Base-by-base conservation (phyloP, 2,797 vertebrate genomes). In the Acanthopagrus latus region DNA sequence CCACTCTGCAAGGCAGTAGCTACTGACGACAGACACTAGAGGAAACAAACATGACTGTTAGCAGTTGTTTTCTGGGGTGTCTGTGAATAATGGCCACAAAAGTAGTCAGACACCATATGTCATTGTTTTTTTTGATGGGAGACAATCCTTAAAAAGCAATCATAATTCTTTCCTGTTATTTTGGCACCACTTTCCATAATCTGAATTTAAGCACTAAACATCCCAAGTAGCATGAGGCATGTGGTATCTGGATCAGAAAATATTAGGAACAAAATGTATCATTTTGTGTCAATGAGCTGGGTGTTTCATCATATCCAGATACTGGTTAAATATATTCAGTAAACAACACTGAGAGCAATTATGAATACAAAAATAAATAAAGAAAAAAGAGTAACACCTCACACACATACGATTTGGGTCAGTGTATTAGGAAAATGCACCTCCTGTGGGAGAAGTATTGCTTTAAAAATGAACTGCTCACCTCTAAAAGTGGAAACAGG, bases 1-100 rank as follows among this genome's bases (percentile, higher is more conserved):
- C 97, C 98, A 1, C 97, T 98, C 92, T 99, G 98, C 71, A 99
- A 93, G 51, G 98, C 97, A 0, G 98, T 98, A 65, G 98, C 98
- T 79, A 98, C 97, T 0, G 98, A 98, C 0, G 98, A 98, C 70
- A 99, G 90, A 91, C 97, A 98, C 97, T 97, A 70, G 2, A 64
- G 48, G 29, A 79, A 21, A 82, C 7, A 60, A 12, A 63, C 2
- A 46, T 1, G 7, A 12, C 14, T n/a, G 20, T 0, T 41, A 27
- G 1, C 25, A 57, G 25, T 4, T 51, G 20, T 16, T 46, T 11
- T 18, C 16, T 9, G 48, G 48, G 20, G 7, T 8, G 43, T 25
- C 4, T 52, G 7, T 52, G 7, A 41, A 52, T 38, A 64, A 64
- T 57, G 51, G 2, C 41, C 7, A 33, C 2, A 7, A 38, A 71